Conservation (phyloP, 2,797 vertebrate species). For the Characodon lateralis region DNA sequence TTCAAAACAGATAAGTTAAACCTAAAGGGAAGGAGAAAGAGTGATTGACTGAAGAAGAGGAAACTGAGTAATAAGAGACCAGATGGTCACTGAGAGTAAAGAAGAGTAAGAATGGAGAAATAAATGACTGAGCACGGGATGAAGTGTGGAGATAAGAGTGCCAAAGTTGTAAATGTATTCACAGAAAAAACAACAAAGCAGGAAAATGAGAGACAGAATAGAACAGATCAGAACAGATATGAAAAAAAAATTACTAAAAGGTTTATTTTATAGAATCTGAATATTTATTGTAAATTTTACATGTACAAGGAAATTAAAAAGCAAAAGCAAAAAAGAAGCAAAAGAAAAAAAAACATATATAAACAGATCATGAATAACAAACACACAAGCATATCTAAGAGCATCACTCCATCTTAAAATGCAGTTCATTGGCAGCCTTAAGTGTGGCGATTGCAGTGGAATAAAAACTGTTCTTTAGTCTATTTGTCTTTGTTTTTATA, state of each 20-base stretch:
- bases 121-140: background rate
- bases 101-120: background rate
- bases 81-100: background rate
- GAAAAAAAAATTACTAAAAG: background rate
- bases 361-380: too few species aligned
- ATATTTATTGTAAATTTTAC: background rate
- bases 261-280: background rate
- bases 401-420: too few species aligned
- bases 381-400: too few species aligned
- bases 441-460: too few species aligned
- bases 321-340: background rate
- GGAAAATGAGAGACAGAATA: background rate
- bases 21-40: background rate
- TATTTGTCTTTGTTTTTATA: background rate
- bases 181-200: background rate
- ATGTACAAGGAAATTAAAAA: background rate
- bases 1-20: background rate
- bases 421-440: too few species aligned
- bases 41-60: background rate
- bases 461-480: background rate
- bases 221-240: background rate
- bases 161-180: background rate
- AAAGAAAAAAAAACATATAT: background rate
- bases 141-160: background rate
- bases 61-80: background rate